Evolutionary conservation across 2,797 vertebrate species (phyloP), one percentile per base, ranked within the genome.

Genomic region (Takifugu ocellatus): DNA sequence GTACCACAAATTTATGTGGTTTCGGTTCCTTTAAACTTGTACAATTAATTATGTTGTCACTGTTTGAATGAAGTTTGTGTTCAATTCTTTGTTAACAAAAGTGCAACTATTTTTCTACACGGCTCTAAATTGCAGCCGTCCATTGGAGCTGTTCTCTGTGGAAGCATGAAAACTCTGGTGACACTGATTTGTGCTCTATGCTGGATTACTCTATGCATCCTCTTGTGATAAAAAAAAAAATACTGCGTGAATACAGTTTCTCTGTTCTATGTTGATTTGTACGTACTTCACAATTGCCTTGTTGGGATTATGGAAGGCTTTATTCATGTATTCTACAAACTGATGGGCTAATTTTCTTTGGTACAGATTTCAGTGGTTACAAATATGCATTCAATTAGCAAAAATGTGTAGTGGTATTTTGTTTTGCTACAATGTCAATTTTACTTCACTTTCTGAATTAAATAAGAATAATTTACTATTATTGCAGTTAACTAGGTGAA

Each of bases 231-330:
- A 70, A 79, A 74, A 81, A n/a, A 33, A 33, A 2, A 69, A 69
- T 83, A 75, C 79, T 83, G 84, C 83, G 87, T 86, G 78, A 86
- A 83, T 83, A 80, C 74, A 72, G 72, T 74, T 76, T 87, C 84
- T 90, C 89, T 91, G 89, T 87, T 21, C 21, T 21, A 21, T 21
- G 21, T 21, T 21, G 21, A 91, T 90, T 87, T 90, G 87, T 92
- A 87, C 61, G 87, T 90, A 89, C 57, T 75, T 90, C 90, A 89
- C 88, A 70, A 86, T 66, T 87, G 90, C 88, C 88, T 92, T 90
- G 85, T 77, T 84, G 72, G 81, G 75, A 72, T 51, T 51, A 68
- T 67, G 54, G 31, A 56, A 75, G 56, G 74, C 68, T 33, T 44
- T 73, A 47, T 75, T 57, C 66, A 24, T 73, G 70, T 63, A 36